Conservation (phyloP, 2,888 invertebrate species). For the Fragum whitleyi region DNA sequence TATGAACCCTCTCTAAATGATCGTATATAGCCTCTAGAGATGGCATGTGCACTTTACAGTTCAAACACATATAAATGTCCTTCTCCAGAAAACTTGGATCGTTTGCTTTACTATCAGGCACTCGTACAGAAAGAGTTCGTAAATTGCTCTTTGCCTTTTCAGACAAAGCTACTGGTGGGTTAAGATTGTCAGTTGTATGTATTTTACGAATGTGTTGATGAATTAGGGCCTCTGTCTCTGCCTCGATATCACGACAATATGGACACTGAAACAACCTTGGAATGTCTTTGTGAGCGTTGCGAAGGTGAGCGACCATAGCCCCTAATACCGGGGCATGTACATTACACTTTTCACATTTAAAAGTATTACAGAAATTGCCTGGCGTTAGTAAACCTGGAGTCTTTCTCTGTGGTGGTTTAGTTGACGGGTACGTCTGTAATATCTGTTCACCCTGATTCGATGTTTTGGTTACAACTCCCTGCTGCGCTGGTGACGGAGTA, state of each 20-base stretch:
- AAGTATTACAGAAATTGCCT: constrained; percentile 64
- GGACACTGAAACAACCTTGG: constrained; percentile 77
- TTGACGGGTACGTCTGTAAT: background rate
- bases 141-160: constrained; percentile 76
- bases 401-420: constrained; percentile 1
- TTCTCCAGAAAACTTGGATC: constrained; percentile 73
- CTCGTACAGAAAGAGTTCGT: constrained; percentile 70
- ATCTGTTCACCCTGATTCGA: background rate
- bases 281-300: constrained; percentile 75
- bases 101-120: constrained; percentile 69
- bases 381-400: constrained; percentile 8
- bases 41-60: constrained; percentile 76
- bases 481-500: background rate
- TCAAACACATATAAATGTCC: constrained; percentile 79
- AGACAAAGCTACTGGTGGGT: constrained; percentile 78
- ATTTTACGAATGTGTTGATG: constrained; percentile 74
- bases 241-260: constrained; percentile 76
- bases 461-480: background rate
- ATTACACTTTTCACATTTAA: constrained; percentile 79
- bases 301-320: constrained; percentile 77
- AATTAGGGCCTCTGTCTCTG: constrained; percentile 74
- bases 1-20: constrained; percentile 75
- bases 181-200: constrained; percentile 75
- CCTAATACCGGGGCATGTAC: constrained; percentile 80
- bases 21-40: constrained; percentile 75